phyloP scores from a whole-genome alignment of 2,113 vertebrate genomes.

The Dolichallabes microphthalmus region DNA sequence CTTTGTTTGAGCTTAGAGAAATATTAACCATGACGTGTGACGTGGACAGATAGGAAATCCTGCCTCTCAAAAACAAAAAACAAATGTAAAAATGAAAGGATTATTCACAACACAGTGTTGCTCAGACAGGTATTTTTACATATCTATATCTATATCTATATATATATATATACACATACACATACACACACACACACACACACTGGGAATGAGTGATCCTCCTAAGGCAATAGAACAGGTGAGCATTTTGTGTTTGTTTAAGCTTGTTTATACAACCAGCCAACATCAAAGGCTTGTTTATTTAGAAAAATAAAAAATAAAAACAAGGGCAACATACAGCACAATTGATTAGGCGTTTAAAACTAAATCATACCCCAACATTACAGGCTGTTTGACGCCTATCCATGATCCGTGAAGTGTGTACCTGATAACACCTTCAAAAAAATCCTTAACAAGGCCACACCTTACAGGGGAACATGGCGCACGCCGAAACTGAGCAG shows the following conservation, averaged over 20 bases:
- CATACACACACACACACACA: too few species aligned
- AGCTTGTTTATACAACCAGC: background rate
- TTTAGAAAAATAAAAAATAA: too few species aligned
- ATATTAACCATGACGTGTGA: background rate
- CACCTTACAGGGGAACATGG: constrained; percentile 69
- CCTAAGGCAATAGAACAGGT: background rate
- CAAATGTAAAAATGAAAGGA: background rate
- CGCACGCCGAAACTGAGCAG: constrained; percentile 66
- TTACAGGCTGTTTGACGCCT: background rate
- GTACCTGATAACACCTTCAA: constrained; percentile 50
- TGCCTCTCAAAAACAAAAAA: background rate
- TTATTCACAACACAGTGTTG: background rate
- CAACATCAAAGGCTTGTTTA: too few species aligned
- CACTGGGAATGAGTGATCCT: too few species aligned
- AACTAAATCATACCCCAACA: too few species aligned
- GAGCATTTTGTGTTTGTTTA: too few species aligned
- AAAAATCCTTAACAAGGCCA: constrained; percentile 46
- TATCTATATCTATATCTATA: too few species aligned
- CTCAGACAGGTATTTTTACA: background rate
- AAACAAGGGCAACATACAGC: background rate
- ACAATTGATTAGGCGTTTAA: too few species aligned
- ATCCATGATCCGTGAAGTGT: background rate
- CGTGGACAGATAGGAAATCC: background rate
- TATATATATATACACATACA: too few species aligned
- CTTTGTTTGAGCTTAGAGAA: background rate